Evolutionary conservation across 2,113 vertebrate genomes (phyloP).

Genomic region (Ariopsis seemanni): DNA sequence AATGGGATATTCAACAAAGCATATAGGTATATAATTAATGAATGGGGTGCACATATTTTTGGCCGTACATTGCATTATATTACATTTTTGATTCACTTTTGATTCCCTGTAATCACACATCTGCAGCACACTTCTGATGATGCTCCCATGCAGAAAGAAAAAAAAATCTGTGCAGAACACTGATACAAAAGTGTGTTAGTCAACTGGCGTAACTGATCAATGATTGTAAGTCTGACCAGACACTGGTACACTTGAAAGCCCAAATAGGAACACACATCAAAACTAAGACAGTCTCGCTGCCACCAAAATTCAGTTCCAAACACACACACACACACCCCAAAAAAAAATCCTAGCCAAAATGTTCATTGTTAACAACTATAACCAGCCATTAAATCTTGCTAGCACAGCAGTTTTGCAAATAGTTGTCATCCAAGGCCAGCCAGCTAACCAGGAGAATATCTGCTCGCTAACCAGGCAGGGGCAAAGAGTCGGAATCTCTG

Average conservation of each 20-base stretch:
- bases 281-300: not conserved
- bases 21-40: not conserved
- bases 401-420: not conserved
- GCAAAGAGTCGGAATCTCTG: not conserved
- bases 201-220: not conserved
- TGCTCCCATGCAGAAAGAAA: not conserved
- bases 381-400: not conserved
- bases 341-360: too few relatives aligned
- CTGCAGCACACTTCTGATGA: not conserved
- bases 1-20: too few relatives aligned
- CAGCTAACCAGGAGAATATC: not conserved
- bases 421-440: not conserved
- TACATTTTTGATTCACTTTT: not conserved
- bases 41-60: not conserved
- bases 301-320: too few relatives aligned
- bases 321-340: too few relatives aligned
- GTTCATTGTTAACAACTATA: not conserved
- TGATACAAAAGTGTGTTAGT: not conserved
- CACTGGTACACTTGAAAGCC: not conserved
- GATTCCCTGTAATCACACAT: not conserved
- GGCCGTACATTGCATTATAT: not conserved
- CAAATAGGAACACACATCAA: not conserved
- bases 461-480: not conserved
- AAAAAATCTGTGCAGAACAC: not conserved
- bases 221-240: not conserved